phyloP scores from a whole-genome alignment of 2,797 vertebrate species.

The Amazonetta brasiliensis region DNA sequence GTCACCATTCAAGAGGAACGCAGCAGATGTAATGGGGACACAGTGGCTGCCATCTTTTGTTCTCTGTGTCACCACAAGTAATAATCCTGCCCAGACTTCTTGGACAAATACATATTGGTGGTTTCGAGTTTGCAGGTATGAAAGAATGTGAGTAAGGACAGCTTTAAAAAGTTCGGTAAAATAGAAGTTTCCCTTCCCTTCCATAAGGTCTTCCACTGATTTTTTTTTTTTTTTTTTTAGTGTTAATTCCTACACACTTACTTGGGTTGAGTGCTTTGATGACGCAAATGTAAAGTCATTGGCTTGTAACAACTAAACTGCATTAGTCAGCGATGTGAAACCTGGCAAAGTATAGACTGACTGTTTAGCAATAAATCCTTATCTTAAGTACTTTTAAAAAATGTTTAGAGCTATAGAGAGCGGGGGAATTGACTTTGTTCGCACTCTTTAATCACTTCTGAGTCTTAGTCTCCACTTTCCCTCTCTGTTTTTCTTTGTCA shows the following conservation, averaged over 20 bases:
- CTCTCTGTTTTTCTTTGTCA: background rate
- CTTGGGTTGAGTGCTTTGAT: background rate
- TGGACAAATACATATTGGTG: rapidly evolving
- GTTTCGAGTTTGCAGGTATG: background rate
- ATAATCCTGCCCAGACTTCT: background rate
- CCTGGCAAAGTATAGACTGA: background rate
- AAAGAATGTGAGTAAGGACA: rapidly evolving
- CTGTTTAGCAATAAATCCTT: conserved; percentile 5
- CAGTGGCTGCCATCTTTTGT: background rate
- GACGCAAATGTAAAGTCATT: conserved; percentile 20
- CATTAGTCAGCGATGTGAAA: conserved; percentile 14
- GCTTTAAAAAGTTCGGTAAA: background rate
- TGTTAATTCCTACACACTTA: background rate
- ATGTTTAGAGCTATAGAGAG: background rate
- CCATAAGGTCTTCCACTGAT: rapidly evolving
- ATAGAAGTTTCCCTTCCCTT: background rate
- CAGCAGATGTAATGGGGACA: background rate
- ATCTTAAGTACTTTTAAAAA: background rate
- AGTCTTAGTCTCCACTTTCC: background rate
- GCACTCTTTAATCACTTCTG: background rate
- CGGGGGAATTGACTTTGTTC: background rate
- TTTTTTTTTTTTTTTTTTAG: background rate
- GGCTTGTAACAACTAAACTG: background rate
- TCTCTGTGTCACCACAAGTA: rapidly evolving
- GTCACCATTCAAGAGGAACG: background rate